phyloP scores from a whole-genome alignment of 1,140 invertebrate species.

The Zaprionus capensis region DNA sequence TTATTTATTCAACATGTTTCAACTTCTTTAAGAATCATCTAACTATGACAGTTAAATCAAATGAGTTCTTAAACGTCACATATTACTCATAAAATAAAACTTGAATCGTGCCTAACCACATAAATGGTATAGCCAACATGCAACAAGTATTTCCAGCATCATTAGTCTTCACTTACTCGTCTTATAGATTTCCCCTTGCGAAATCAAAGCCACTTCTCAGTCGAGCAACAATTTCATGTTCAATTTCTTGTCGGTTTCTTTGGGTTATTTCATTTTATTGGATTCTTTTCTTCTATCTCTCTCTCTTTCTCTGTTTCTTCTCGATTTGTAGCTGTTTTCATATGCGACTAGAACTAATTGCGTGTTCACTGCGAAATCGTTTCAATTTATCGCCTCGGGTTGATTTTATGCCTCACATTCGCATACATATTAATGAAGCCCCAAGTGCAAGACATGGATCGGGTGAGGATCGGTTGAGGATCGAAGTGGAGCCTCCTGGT shows the following conservation, averaged over 20 bases:
- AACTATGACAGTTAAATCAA: no score
- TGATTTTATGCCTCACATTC: conserved; percentile 71
- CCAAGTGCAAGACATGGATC: conserved; percentile 4
- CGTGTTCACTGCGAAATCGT: conserved; percentile 77
- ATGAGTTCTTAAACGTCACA: not conserved
- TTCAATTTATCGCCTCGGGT: conserved; percentile 78
- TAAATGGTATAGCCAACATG: not conserved
- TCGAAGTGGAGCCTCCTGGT: conserved; percentile 17
- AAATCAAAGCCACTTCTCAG: conserved; percentile 71
- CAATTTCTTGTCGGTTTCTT: conserved; percentile 17
- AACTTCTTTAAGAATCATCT: no score
- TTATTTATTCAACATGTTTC: no score
- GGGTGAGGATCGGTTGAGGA: conserved; percentile 19
- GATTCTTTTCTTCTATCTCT: no score
- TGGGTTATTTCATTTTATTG: conserved; percentile 28
- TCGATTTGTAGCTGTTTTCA: conserved; percentile 31
- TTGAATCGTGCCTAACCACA: not conserved
- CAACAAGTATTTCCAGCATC: conserved; percentile 30
- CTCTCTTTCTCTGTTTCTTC: not conserved
- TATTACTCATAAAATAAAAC: not conserved
- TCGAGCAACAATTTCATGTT: conserved; percentile 60
- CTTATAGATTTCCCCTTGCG: conserved; percentile 10
- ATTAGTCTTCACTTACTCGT: conserved; percentile 34
- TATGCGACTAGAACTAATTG: conserved; percentile 70
- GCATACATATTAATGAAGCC: conserved; percentile 69